Percentiles rank a stretch among this genome's conserved stretches.
Evolutionary conservation across 1,140 invertebrate species (phyloP).

Genomic region (Heterodera schachtii): DNA sequence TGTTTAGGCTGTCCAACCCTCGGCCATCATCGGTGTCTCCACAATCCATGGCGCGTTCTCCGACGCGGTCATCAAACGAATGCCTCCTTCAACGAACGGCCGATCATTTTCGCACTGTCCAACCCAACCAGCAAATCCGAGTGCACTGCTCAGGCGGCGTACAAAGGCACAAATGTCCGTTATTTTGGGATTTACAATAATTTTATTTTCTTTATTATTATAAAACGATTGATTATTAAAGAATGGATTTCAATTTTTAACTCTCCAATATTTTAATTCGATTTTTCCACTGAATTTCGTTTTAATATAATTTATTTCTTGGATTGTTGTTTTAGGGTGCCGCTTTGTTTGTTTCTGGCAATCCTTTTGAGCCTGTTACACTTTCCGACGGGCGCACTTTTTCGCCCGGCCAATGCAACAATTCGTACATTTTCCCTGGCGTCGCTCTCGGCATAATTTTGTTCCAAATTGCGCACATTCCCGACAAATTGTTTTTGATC

Average conservation of each 20-base stretch:
- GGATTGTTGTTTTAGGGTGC: too few relatives aligned
- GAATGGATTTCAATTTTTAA: too few relatives aligned
- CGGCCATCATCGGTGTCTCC: conserved; percentile 76
- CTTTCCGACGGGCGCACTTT: conserved; percentile 77
- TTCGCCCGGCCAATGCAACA: conserved; percentile 90
- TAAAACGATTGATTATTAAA: too few relatives aligned
- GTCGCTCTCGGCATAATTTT: conserved; percentile 84
- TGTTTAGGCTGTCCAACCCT: conserved; percentile 75
- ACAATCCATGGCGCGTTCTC: conserved; percentile 88
- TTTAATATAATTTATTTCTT: too few relatives aligned
- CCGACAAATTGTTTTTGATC: conserved; percentile 84
- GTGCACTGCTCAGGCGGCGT: conserved; percentile 90
- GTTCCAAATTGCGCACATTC: conserved; percentile 80
- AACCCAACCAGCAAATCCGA: conserved; percentile 95
- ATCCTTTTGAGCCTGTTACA: conserved; percentile 82
- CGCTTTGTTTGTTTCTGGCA: conserved; percentile 87
- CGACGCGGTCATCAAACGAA: conserved; percentile 78
- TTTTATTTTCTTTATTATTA: too few relatives aligned
- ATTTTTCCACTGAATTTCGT: too few relatives aligned
- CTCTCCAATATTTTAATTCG: too few relatives aligned
- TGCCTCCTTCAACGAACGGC: conserved; percentile 82
- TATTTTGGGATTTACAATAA: conserved; percentile 30
- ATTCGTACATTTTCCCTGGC: conserved; percentile 93
- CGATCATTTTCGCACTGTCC: conserved; percentile 90
- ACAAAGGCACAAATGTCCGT: conserved; percentile 78